Percentiles rank a stretch among this genome's conserved stretches.
Evolutionary conservation across 2,113 vertebrate species (phyloP).

Genomic region (Henicopernis longicauda): DNA sequence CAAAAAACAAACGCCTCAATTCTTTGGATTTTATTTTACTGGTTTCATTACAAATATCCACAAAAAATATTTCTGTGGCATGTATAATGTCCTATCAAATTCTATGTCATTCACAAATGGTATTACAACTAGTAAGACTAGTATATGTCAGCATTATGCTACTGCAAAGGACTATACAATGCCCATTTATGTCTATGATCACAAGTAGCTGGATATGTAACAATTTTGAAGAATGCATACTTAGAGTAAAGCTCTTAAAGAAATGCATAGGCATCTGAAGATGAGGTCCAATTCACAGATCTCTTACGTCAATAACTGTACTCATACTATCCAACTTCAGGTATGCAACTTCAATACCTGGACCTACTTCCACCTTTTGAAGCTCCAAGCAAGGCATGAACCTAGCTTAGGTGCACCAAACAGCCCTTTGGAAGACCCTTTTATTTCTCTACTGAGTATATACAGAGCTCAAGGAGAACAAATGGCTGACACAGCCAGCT

Average conservation of each 20-base stretch:
- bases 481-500: neutral
- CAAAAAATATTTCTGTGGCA: neutral
- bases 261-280: neutral
- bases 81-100: too few relatives aligned
- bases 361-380: neutral
- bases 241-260: neutral
- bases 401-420: neutral
- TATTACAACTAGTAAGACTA: neutral
- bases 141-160: neutral
- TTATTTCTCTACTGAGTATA: neutral
- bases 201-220: neutral
- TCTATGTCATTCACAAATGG: neutral
- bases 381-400: neutral
- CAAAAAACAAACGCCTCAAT: too few relatives aligned
- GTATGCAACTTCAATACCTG: neutral
- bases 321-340: neutral
- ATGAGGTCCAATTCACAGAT: neutral
- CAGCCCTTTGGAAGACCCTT: neutral
- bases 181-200: neutral
- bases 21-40: neutral
- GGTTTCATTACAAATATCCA: neutral
- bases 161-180: neutral
- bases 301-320: accelerated
- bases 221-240: neutral
- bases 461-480: neutral